A percentile compares a stretch with the other conserved stretches of the same genome.
These are phyloP conservation scores for Steinernema scapterisci DNA, from an alignment of 2,888 invertebrate genomes.

Conservation along the genomic window DNA sequence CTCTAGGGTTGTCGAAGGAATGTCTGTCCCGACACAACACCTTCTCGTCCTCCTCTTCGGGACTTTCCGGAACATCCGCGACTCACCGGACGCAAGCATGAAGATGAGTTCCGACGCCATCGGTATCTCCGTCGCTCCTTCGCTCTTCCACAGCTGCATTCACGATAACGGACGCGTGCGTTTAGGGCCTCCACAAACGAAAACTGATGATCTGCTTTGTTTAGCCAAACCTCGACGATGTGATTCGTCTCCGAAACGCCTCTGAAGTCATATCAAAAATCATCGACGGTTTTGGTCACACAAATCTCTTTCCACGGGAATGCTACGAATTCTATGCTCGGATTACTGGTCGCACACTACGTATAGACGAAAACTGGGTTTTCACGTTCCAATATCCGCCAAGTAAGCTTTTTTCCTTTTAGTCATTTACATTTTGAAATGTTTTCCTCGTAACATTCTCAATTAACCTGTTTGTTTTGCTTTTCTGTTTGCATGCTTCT, in stretches of 20 bases:
- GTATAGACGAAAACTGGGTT: slow-evolving; percentile 93
- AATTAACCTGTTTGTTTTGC: not conserved
- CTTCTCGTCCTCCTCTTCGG: slow-evolving; percentile 92
- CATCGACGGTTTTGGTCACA: slow-evolving; percentile 76
- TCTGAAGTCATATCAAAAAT: slow-evolving; percentile 89
- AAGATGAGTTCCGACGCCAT: slow-evolving; percentile 94
- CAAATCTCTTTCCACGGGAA: slow-evolving; percentile 84
- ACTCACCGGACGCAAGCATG: slow-evolving; percentile 85
- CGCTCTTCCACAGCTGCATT: slow-evolving; percentile 93
- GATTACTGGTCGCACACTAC: slow-evolving; percentile 87
- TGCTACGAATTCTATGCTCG: slow-evolving; percentile 90
- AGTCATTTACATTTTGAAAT: not conserved
- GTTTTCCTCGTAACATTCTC: no score
- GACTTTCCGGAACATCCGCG: slow-evolving; percentile 91
- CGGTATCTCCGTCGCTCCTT: slow-evolving; percentile 91
- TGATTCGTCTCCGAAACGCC: slow-evolving; percentile 86
- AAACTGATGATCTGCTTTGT: slow-evolving; percentile 32
- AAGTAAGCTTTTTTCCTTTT: slow-evolving; percentile 57
- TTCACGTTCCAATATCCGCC: slow-evolving; percentile 77
- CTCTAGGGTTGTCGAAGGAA: slow-evolving; percentile 81
- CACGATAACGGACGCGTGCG: slow-evolving; percentile 79
- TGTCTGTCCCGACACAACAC: slow-evolving; percentile 85
- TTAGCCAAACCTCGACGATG: slow-evolving; percentile 92
- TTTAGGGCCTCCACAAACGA: not conserved
- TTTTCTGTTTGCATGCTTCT: slow-evolving; percentile 13